phyloP scores from a whole-genome alignment of 2,113 vertebrate genomes.

The Dunckerocampus dactyliophorus region DNA sequence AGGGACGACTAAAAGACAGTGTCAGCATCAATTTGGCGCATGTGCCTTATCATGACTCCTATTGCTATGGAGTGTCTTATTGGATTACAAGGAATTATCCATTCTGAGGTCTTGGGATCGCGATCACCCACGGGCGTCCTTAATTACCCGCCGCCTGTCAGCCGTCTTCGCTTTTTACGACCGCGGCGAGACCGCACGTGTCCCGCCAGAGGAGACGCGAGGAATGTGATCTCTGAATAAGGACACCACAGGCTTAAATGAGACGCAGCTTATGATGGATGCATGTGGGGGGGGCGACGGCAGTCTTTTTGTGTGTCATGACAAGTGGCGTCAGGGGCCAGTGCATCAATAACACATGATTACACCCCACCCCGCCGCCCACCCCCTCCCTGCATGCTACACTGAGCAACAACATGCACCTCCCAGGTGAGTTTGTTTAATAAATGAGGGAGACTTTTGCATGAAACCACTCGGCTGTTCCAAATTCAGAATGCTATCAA shows the following conservation, averaged over 20 bases:
- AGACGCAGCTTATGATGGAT: conserved; percentile 66
- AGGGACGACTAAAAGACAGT: no score
- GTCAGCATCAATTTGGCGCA: no score
- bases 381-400: conserved; percentile 25
- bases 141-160: conserved; percentile 30
- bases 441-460: no score
- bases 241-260: conserved; percentile 44
- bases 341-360: conserved; percentile 60
- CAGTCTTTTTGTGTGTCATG: conserved; percentile 44
- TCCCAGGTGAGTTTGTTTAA: conserved; percentile 31
- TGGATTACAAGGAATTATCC: conserved; percentile 25
- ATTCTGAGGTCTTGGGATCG: conserved; percentile 30
- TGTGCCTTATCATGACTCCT: no score
- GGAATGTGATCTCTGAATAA: no score
- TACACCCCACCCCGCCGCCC: conserved; percentile 9
- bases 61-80: conserved; percentile 9
- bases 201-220: no score
- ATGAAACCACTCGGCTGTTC: no score
- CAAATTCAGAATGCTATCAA: no score
- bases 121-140: conserved; percentile 19
- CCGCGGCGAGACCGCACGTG: no score
- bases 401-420: conserved; percentile 40
- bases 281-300: conserved; percentile 44
- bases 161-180: no score
- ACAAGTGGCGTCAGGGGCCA: conserved; percentile 27